Percentiles rank a stretch among this genome's conserved stretches.
Evolutionary conservation across 1,140 invertebrate genomes (phyloP).

Genomic region (Drosophila ercepeae): DNA sequence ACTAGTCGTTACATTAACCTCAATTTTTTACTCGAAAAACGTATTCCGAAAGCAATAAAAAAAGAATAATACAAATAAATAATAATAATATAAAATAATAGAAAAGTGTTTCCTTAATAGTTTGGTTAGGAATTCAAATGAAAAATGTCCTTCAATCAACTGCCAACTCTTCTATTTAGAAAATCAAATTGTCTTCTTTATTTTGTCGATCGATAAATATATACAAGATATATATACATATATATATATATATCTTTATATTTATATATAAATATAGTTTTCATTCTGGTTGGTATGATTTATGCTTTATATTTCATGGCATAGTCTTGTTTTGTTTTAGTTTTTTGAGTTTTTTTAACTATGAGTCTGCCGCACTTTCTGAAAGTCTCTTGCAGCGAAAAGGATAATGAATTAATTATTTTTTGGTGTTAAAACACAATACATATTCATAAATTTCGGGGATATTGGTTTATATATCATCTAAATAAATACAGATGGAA

Average conservation of each 20-base stretch:
- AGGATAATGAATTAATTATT: constrained; percentile 34
- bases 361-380: constrained; percentile 48
- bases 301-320: constrained; percentile 7
- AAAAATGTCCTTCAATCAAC: background rate
- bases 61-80: constrained; percentile 28
- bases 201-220: constrained; percentile 32
- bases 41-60: constrained; percentile 12
- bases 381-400: constrained; percentile 28
- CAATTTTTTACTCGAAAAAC: constrained; percentile 1
- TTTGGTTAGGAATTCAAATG: too few relatives aligned
- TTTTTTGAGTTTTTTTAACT: constrained; percentile 9
- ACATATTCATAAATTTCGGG: constrained; percentile 25
- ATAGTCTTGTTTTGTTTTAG: background rate
- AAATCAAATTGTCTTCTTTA: constrained; percentile 29
- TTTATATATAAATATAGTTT: constrained; percentile 34
- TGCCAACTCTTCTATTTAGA: background rate
- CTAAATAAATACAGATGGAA: constrained; percentile 26
- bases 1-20: constrained; percentile 47
- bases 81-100: constrained; percentile 9
- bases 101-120: too few relatives aligned
- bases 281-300: constrained; percentile 43
- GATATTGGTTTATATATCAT: constrained; percentile 18
- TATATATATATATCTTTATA: constrained; percentile 22
- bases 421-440: constrained; percentile 63
- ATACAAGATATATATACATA: constrained; percentile 18